These are phyloP conservation scores for Drosophila sp. DNA, from an alignment of 1,140 invertebrate species.

Conservation along the genomic window DNA sequence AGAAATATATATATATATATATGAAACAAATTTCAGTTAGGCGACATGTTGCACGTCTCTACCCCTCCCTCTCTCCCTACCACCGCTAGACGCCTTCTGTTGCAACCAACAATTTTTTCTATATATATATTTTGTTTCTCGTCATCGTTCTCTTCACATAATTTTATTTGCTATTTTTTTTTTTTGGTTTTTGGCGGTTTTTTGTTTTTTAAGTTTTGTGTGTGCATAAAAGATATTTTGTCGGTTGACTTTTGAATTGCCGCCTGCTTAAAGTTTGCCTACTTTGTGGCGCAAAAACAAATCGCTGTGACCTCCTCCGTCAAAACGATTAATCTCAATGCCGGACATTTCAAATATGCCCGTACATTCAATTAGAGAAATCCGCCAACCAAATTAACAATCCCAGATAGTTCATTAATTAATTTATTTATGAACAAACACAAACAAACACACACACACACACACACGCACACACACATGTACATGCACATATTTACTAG, in stretches of 20 bases:
- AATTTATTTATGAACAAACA: slow-evolving; percentile 51
- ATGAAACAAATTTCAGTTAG: slow-evolving; percentile 64
- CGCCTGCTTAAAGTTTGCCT: slow-evolving; percentile 2
- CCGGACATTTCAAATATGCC: slow-evolving; percentile 59
- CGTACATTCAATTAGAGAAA: slow-evolving; percentile 60
- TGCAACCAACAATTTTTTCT: slow-evolving; percentile 8
- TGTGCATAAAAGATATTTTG: not conserved
- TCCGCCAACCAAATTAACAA: slow-evolving; percentile 25
- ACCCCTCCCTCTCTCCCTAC: not conserved
- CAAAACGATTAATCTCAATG: slow-evolving; percentile 51
- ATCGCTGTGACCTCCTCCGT: not conserved
- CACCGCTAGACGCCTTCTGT: slow-evolving; percentile 1
- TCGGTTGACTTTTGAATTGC: not conserved
- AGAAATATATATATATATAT: slow-evolving; percentile 41
- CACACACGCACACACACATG: slow-evolving; percentile 18
- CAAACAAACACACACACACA: not conserved
- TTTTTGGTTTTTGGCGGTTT: slow-evolving; percentile 45
- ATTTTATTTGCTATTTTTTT: slow-evolving; percentile 53
- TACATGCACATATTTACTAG: too few relatives aligned
- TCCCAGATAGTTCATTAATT: slow-evolving; percentile 41
- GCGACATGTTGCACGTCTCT: slow-evolving; percentile 40
- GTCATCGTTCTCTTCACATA: slow-evolving; percentile 52
- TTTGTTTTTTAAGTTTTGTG: not conserved
- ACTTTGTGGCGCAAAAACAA: slow-evolving; percentile 11
- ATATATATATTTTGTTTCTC: slow-evolving; percentile 23